A percentile compares a stretch with the other conserved stretches of the same genome.
phyloP scores from a whole-genome alignment of 1,140 invertebrate species.

The Caenorhabditis brenneri region DNA sequence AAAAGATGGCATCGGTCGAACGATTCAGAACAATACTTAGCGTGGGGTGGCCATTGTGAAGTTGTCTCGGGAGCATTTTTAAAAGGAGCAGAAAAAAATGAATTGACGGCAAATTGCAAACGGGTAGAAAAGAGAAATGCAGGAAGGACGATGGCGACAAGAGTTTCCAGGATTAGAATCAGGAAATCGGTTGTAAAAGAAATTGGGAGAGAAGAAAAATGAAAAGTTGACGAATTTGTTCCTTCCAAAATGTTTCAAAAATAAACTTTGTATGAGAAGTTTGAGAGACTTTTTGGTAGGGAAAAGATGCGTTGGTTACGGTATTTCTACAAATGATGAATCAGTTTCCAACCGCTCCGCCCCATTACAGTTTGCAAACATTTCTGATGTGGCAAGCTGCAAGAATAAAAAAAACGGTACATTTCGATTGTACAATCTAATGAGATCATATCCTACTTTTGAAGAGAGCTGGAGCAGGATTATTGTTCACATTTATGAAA shows the following conservation, averaged over 20 bases:
- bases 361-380: too few species aligned
- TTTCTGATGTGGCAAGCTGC: too few species aligned
- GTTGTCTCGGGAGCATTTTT: not conserved
- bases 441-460: too few species aligned
- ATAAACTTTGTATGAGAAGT: not conserved
- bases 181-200: conserved; percentile 33
- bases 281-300: not conserved
- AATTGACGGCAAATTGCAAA: conserved; percentile 20
- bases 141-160: too few species aligned
- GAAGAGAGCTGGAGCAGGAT: too few species aligned
- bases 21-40: conserved; percentile 12
- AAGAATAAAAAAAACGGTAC: too few species aligned
- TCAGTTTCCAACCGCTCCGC: too few species aligned
- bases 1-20: not conserved
- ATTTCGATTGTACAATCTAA: too few species aligned
- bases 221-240: not conserved
- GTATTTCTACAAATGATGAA: too few species aligned
- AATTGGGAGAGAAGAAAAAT: not conserved
- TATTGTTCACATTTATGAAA: too few species aligned
- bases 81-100: conserved; percentile 14
- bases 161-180: conserved; percentile 18
- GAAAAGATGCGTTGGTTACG: too few species aligned
- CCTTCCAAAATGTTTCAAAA: not conserved
- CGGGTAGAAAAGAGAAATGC: not conserved
- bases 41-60: conserved; percentile 18